A percentile compares a stretch with the other conserved stretches of the same genome.
Conservation (phyloP, 2,113 vertebrate species). For the Spea multiplicata region DNA sequence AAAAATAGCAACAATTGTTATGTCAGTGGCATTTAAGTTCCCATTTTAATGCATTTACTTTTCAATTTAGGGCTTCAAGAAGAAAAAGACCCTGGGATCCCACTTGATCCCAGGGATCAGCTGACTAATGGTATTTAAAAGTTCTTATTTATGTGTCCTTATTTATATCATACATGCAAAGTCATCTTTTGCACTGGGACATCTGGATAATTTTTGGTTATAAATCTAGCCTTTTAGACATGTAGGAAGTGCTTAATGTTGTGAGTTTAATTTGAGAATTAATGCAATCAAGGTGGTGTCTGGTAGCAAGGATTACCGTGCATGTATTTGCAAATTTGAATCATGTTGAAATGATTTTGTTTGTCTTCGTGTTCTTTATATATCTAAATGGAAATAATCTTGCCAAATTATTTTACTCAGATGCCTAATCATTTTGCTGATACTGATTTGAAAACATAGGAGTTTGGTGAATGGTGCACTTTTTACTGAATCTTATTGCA, state of each 20-base stretch:
- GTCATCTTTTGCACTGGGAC: constrained; percentile 24
- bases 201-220: not conserved
- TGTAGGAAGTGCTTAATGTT: not conserved
- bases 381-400: no score
- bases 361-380: not conserved
- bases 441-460: not conserved
- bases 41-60: constrained; percentile 60
- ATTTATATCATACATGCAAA: constrained; percentile 37
- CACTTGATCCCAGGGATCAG: constrained; percentile 65
- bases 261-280: not conserved
- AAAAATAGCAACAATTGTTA: not conserved
- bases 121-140: constrained; percentile 64
- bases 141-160: constrained; percentile 26
- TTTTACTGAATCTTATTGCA: not conserved
- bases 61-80: constrained; percentile 65
- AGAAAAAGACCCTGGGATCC: constrained; percentile 61
- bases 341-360: no score
- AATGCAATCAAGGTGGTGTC: not conserved
- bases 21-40: not conserved
- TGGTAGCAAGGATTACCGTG: constrained; percentile 10
- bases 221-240: not conserved
- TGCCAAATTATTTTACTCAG: not conserved
- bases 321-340: not conserved
- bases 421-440: not conserved
- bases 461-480: not conserved